phyloP scores from a whole-genome alignment of 1,140 invertebrate genomes.

The Heterodera schachtii region DNA sequence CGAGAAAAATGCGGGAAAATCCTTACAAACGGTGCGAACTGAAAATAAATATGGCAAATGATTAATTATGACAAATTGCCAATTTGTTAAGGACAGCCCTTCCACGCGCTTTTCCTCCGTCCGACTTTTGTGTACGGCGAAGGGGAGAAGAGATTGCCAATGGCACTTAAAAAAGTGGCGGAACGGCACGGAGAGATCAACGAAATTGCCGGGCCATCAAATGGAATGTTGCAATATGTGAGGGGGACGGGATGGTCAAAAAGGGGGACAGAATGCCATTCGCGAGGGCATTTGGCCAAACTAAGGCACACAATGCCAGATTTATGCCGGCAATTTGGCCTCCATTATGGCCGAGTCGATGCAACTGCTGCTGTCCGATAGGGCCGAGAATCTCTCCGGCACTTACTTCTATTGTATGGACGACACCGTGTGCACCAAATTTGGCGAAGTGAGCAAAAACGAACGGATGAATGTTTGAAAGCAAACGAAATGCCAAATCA shows the following conservation, averaged over 20 bases:
- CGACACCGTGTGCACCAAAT: constrained; percentile 41
- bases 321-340: constrained; percentile 47
- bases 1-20: constrained; percentile 31
- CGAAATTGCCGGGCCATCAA: constrained; percentile 32
- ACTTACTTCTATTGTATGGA: constrained; percentile 53
- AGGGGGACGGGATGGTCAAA: neutral
- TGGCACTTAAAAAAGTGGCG: constrained; percentile 37
- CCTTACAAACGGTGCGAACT: constrained; percentile 34
- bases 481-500: neutral
- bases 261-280: neutral
- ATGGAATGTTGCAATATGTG: constrained; percentile 49
- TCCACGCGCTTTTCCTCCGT: constrained; percentile 43
- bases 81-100: constrained; percentile 22
- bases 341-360: constrained; percentile 39
- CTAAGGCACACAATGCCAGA: constrained; percentile 13
- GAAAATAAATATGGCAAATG: neutral
- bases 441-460: constrained; percentile 30
- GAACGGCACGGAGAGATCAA: constrained; percentile 28
- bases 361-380: constrained; percentile 32
- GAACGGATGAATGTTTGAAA: neutral
- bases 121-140: constrained; percentile 50
- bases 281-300: neutral
- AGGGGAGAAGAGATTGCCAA: constrained; percentile 33
- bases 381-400: constrained; percentile 25
- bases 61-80: constrained; percentile 9